A percentile compares a stretch with the other conserved stretches of the same genome.
phyloP scores from a whole-genome alignment of 2,113 vertebrate genomes.

The Etheostoma cragini region DNA sequence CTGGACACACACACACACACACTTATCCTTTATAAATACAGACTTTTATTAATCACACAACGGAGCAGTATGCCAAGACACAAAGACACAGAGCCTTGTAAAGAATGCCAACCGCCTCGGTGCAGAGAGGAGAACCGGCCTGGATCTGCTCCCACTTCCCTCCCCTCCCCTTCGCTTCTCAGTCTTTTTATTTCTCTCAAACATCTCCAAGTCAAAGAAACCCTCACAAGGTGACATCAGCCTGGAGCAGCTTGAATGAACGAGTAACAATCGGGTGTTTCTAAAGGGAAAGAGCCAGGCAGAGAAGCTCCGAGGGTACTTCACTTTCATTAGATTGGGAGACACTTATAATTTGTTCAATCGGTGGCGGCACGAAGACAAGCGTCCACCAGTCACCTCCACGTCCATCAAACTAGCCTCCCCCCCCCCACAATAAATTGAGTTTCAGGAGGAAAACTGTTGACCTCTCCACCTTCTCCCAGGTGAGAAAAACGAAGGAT shows the following conservation, averaged over 20 bases:
- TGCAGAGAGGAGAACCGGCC: slow-evolving; percentile 7
- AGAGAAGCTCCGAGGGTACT: slow-evolving; percentile 16
- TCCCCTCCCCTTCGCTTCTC: background rate
- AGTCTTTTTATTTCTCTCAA: slow-evolving; percentile 26
- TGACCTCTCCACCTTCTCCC: slow-evolving; percentile 57
- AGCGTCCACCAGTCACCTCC: slow-evolving; percentile 62
- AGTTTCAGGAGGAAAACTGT: background rate
- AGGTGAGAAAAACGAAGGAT: slow-evolving; percentile 64
- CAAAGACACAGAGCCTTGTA: slow-evolving; percentile 58
- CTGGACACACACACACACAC: background rate
- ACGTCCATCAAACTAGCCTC: slow-evolving; percentile 54
- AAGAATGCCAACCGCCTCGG: slow-evolving; percentile 1
- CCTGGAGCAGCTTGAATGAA: slow-evolving; percentile 15
- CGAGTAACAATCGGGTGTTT: slow-evolving; percentile 11
- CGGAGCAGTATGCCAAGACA: slow-evolving; percentile 27
- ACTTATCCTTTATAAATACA: background rate
- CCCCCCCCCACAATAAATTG: slow-evolving; percentile 4
- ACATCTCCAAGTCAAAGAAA: slow-evolving; percentile 26
- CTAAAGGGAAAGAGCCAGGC: background rate
- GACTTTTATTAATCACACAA: slow-evolving; percentile 36
- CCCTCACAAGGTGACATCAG: slow-evolving; percentile 42
- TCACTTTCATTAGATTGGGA: slow-evolving; percentile 36
- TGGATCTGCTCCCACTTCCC: slow-evolving; percentile 24
- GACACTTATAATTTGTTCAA: slow-evolving; percentile 32
- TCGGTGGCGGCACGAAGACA: slow-evolving; percentile 9